These are phyloP conservation scores for Chaetodon auriga DNA, from an alignment of 2,113 vertebrate species.

Conservation along the genomic window DNA sequence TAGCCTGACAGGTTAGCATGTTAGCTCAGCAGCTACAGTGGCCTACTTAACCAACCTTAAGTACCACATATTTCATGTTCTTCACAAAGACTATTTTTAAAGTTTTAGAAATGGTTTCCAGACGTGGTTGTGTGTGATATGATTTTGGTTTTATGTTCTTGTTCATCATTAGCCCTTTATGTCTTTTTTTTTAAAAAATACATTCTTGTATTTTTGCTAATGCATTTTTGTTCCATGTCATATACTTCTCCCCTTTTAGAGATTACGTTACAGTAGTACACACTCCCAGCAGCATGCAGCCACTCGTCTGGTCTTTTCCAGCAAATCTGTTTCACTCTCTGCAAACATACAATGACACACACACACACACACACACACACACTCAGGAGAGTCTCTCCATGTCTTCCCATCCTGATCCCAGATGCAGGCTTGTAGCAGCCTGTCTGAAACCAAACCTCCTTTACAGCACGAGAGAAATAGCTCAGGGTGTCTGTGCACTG, in stretches of 20 bases:
- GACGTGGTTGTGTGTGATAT: neutral
- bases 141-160: neutral
- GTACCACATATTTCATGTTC: neutral
- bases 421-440: slow-evolving; percentile 72
- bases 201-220: neutral
- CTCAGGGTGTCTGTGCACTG: slow-evolving; percentile 58
- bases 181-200: neutral
- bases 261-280: slow-evolving; percentile 49
- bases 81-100: neutral
- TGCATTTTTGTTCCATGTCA: neutral
- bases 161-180: neutral
- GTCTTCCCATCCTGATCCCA: slow-evolving; percentile 45
- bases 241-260: neutral
- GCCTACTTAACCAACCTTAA: neutral
- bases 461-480: slow-evolving; percentile 57
- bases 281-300: slow-evolving; percentile 50
- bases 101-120: neutral
- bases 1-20: neutral
- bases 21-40: neutral
- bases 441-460: slow-evolving; percentile 70
- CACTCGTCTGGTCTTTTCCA: slow-evolving; percentile 47
- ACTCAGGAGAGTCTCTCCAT: slow-evolving; percentile 6
- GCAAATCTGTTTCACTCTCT: slow-evolving; percentile 60
- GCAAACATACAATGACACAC: slow-evolving; percentile 60
- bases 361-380: slow-evolving; percentile 29